phyloP scores from a whole-genome alignment of 2,113 vertebrate species.

The Columba livia region DNA sequence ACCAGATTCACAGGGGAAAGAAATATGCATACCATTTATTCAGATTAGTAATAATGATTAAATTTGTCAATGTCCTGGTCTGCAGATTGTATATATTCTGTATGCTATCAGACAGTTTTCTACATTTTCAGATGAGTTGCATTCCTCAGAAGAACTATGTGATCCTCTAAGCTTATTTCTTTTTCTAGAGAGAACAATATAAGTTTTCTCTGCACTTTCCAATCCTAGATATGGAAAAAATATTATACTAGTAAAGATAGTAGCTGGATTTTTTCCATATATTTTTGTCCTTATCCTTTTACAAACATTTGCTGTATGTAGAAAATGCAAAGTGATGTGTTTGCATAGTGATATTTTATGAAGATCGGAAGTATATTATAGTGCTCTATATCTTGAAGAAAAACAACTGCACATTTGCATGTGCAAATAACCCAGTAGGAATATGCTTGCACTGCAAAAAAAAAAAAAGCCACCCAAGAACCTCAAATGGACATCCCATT shows the following conservation, averaged over 20 bases:
- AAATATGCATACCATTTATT: not conserved
- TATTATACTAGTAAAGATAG: not conserved
- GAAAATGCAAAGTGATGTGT: not conserved
- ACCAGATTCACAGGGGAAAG: conserved; percentile 20
- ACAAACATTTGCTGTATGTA: not conserved
- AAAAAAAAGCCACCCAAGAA: not conserved
- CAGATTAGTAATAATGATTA: conserved; percentile 28
- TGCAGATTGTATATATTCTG: not conserved
- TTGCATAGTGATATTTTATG: not conserved
- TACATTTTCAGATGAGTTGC: not conserved
- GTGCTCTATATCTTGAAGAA: not conserved
- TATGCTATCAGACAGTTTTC: not conserved
- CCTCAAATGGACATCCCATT: not conserved
- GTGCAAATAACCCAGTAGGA: not conserved
- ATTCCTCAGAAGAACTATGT: not conserved
- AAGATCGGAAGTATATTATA: not conserved
- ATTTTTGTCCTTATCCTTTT: conserved; percentile 31
- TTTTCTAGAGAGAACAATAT: conserved; percentile 25
- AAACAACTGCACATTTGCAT: not conserved
- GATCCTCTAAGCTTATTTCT: conserved; percentile 23
- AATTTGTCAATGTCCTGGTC: conserved; percentile 14
- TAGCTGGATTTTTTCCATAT: not conserved
- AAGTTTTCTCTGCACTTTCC: conserved; percentile 31
- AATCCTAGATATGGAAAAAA: not conserved
- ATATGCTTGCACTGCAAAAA: not conserved